A percentile compares a stretch with the other conserved stretches of the same genome.
Evolutionary conservation across 2,113 vertebrate species (phyloP).

Genomic region (Merops nubicus): DNA sequence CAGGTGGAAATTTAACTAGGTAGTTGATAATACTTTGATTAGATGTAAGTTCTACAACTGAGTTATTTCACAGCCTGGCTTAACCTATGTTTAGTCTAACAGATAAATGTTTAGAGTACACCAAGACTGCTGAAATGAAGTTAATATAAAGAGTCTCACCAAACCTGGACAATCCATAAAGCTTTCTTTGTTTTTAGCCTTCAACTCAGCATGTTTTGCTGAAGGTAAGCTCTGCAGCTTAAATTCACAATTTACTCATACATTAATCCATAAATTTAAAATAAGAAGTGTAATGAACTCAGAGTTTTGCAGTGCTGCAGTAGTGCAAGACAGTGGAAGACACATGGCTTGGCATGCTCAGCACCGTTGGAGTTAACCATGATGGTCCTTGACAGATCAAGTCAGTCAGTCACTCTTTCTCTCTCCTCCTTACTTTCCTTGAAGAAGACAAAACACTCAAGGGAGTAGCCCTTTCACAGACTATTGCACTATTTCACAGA

Average conservation of each 20-base stretch:
- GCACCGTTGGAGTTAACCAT: background rate
- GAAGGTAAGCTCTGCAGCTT: background rate
- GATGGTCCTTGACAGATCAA: background rate
- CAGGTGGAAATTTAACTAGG: background rate
- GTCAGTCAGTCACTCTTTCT: background rate
- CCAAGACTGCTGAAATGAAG: background rate
- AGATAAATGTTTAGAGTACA: slow-evolving; percentile 32
- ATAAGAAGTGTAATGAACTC: background rate
- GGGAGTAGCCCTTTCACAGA: background rate
- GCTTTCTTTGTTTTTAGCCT: background rate
- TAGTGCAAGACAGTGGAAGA: background rate
- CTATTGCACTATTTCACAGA: background rate
- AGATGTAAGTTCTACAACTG: background rate
- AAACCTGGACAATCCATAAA: background rate
- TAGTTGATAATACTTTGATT: background rate
- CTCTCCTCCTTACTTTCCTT: background rate
- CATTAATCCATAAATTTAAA: background rate
- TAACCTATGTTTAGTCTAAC: slow-evolving; percentile 52
- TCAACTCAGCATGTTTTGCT: background rate
- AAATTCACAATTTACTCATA: background rate
- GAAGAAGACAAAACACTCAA: background rate
- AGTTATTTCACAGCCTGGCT: background rate
- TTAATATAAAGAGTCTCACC: background rate
- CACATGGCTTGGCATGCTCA: background rate
- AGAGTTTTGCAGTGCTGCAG: background rate